phyloP scores from a whole-genome alignment of 2,888 invertebrate species.

The Alitta virens region DNA sequence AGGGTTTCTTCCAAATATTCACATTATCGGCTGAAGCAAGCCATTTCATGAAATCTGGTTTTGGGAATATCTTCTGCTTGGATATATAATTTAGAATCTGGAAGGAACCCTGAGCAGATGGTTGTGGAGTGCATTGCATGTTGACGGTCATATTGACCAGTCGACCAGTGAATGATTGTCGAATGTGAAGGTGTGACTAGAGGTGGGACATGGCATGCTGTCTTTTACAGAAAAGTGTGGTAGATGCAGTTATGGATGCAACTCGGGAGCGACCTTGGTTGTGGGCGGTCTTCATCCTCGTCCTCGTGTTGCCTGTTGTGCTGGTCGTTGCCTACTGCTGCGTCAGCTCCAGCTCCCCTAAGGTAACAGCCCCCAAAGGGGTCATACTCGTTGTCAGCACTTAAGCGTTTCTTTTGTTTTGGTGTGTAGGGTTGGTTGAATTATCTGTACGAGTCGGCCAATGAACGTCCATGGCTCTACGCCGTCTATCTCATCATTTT shows the following conservation, averaged over 20 bases:
- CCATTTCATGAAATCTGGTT: too few species aligned
- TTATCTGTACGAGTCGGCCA: constrained; percentile 73
- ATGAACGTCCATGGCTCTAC: constrained; percentile 88
- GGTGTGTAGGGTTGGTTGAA: constrained; percentile 64
- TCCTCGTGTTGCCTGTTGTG: constrained; percentile 75
- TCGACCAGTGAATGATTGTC: too few species aligned
- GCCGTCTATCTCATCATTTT: constrained; percentile 76
- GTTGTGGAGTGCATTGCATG: too few species aligned
- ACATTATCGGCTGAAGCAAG: too few species aligned
- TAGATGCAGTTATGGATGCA: constrained; percentile 63
- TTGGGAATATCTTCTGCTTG: too few species aligned
- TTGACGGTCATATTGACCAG: too few species aligned
- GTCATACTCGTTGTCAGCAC: not conserved
- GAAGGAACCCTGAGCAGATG: too few species aligned
- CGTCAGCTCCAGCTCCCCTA: constrained; percentile 50
- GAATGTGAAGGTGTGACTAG: too few species aligned
- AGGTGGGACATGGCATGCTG: not conserved
- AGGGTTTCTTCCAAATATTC: too few species aligned
- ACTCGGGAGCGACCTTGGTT: constrained; percentile 88
- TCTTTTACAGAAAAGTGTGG: constrained; percentile 44
- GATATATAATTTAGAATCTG: too few species aligned
- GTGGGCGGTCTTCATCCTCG: constrained; percentile 81
- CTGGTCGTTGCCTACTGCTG: constrained; percentile 81
- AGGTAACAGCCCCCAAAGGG: not conserved
- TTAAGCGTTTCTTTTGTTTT: not conserved